Base-by-base conservation (phyloP, 2,797 vertebrate genomes). In the Argya squamiceps region DNA sequence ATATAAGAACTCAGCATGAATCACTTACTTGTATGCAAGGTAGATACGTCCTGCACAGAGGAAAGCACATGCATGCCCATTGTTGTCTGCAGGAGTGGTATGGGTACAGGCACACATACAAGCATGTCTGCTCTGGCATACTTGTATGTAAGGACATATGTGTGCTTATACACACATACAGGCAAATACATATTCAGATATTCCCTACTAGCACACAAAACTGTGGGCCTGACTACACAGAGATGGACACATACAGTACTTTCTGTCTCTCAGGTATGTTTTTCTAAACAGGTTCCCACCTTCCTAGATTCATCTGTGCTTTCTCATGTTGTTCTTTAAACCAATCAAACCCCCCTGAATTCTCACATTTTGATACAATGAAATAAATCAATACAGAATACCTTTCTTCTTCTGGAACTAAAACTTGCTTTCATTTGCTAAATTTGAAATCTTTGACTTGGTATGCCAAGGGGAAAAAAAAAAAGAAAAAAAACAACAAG, bases 341-440 rank as follows among this genome's bases (percentile, higher is more conserved):
- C 52, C 43, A 81, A 23, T 3, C 18, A 44, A n/a, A 15, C 14
- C 49, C 18, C 46, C 23, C 63, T n/a, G 21, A 86, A 74, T 81
- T 89, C 43, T 87, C 73, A 80, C 44, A 37, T 76, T 84, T 84
- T 73, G 46, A 79, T 96, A 89, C 53, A 89, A 53, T 27, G 55
- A 95, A 87, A 88, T 11, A 30, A 23, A 81, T 92, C 78, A 77
- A 94, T 88, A 49, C 56, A 95, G 90, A 92, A 91, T 80, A 56
- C 63, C 34, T 92, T 89, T 95, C 34, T 58, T 89, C 84, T 88
- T 86, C 88, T 91, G 27, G 27, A 94, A 97, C 19, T 85, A 92
- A 93, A 92, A 93, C 75, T 96, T 83, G 56, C 22, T 94, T 96
- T 97, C 84, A 65, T 96, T 96, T 96, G 83, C 89, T 71, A 39